These are phyloP conservation scores for Thelaira solivaga DNA, from an alignment of 2,888 invertebrate species.

Conservation along the genomic window DNA sequence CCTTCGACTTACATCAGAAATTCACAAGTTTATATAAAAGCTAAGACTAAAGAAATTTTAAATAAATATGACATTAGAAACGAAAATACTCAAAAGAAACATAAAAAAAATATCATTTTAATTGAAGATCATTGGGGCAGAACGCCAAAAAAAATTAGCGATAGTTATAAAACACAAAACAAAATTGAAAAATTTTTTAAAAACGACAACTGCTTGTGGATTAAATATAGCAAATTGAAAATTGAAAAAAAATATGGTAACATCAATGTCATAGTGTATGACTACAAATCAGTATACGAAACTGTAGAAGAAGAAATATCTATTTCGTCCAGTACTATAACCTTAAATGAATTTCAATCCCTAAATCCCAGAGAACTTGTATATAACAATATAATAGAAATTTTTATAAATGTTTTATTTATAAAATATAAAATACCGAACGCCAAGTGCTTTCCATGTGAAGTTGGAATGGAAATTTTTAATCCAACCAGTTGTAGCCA, in stretches of 20 bases:
- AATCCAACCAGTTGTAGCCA: background rate
- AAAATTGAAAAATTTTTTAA: background rate
- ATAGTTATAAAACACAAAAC: background rate
- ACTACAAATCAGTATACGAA: background rate
- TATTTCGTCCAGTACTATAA: background rate
- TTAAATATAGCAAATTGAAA: background rate
- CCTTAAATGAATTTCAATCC: background rate
- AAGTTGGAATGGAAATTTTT: background rate
- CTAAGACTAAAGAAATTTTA: background rate
- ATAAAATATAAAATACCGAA: background rate
- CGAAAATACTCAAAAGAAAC: background rate
- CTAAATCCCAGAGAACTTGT: too few relatives aligned
- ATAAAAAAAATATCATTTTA: background rate
- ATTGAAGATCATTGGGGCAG: background rate
- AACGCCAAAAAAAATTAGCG: background rate
- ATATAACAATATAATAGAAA: background rate
- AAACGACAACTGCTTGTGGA: background rate
- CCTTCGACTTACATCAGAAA: background rate
- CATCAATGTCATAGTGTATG: background rate
- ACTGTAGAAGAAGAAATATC: background rate
- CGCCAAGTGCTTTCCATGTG: background rate
- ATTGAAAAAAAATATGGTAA: background rate
- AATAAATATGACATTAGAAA: background rate
- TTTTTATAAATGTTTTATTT: background rate
- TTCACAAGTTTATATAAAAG: background rate